Conservation (phyloP, 2,113 vertebrate species). For the Cyanoramphus novaezelandiae region DNA sequence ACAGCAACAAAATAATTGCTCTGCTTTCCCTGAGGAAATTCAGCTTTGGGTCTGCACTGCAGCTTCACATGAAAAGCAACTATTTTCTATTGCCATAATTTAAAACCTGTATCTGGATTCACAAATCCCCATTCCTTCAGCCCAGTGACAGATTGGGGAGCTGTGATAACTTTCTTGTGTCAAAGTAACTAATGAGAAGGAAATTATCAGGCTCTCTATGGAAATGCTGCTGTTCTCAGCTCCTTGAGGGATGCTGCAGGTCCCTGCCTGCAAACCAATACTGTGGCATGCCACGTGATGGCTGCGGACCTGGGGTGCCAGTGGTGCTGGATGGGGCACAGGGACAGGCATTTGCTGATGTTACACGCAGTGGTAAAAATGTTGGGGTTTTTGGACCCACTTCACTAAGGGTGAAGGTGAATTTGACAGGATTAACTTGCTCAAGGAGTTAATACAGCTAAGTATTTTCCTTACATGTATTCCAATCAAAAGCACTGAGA, state of each 20-base stretch:
- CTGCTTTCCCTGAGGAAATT: background rate
- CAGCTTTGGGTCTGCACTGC: background rate
- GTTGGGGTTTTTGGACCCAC: background rate
- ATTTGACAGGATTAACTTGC: background rate
- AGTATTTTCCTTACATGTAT: background rate
- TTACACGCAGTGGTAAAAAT: background rate
- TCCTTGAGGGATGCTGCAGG: background rate
- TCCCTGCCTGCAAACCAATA: background rate
- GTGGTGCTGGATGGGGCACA: background rate
- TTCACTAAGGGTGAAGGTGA: background rate
- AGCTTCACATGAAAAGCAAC: background rate
- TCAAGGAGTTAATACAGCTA: background rate
- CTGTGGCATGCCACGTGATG: fast-evolving
- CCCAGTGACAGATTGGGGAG: background rate
- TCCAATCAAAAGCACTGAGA: background rate
- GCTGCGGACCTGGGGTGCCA: fast-evolving
- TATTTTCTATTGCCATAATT: background rate
- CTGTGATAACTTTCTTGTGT: constrained; percentile 20
- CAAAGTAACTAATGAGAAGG: constrained; percentile 24
- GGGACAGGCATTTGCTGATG: background rate
- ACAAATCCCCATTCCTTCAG: background rate
- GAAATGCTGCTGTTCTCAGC: background rate
- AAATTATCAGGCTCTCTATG: background rate
- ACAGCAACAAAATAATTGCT: background rate
- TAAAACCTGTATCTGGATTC: background rate